Percentiles rank a stretch among this genome's conserved stretches.
Evolutionary conservation across 2,113 vertebrate genomes (phyloP).

Genomic region (Phylloscopus trochilus): DNA sequence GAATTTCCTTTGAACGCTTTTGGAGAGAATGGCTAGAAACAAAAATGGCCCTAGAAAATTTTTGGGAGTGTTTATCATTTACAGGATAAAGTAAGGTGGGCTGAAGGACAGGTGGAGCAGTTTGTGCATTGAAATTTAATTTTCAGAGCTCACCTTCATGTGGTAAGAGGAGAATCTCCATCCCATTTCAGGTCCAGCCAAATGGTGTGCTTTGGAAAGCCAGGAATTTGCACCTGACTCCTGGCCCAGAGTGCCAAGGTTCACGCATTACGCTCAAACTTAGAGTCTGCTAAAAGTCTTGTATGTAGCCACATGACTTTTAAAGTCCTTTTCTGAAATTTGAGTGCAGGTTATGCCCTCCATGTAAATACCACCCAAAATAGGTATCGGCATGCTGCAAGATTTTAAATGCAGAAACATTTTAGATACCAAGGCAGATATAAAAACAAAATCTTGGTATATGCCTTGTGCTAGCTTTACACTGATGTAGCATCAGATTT

Average conservation of each 20-base stretch:
- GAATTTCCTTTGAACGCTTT: background rate
- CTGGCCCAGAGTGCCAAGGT: background rate
- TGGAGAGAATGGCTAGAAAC: background rate
- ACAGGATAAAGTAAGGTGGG: background rate
- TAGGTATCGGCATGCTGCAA: background rate
- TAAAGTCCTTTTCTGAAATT: background rate
- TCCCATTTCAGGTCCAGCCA: background rate
- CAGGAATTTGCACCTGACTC: background rate
- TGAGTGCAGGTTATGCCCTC: background rate
- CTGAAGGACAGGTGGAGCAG: background rate
- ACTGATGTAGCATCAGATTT: constrained; percentile 20
- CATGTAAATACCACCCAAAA: background rate
- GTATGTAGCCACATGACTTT: background rate
- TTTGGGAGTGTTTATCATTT: background rate
- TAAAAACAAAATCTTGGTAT: background rate
- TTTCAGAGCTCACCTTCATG: background rate
- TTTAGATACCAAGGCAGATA: constrained; percentile 10
- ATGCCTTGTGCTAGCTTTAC: background rate
- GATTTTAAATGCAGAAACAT: constrained; percentile 12
- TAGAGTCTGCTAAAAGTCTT: background rate
- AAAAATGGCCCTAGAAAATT: background rate
- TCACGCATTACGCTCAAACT: background rate
- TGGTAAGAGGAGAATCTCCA: background rate
- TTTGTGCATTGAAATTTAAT: background rate
- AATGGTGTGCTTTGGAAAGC: background rate